phyloP scores from a whole-genome alignment of 2,113 vertebrate genomes.

The Urocolius indicus region DNA sequence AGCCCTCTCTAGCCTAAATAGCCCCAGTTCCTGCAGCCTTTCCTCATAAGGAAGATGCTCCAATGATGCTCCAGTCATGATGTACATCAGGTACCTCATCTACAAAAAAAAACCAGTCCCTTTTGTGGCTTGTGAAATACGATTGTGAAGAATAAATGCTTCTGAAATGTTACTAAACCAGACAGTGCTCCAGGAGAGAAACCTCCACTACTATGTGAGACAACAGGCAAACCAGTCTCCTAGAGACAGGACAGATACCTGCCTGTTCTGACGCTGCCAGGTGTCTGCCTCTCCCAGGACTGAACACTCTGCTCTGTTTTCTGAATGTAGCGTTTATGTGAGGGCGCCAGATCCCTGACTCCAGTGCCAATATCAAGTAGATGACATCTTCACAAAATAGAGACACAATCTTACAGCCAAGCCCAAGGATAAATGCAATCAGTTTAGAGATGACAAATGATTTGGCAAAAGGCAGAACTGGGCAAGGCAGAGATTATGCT shows the following conservation, averaged over 20 bases:
- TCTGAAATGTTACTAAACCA: not conserved
- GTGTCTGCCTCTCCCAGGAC: not conserved
- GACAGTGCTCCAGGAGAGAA: not conserved
- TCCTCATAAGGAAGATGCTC: too few relatives aligned
- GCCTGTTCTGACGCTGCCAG: not conserved
- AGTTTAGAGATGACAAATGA: not conserved
- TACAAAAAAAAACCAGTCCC: not conserved
- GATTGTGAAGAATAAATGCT: not conserved
- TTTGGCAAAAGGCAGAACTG: not conserved
- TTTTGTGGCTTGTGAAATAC: not conserved
- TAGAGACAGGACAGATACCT: not conserved
- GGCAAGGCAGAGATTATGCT: not conserved
- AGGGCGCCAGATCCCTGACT: not conserved
- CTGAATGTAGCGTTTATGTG: not conserved
- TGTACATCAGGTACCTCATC: not conserved
- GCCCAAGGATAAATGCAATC: slow-evolving; percentile 23
- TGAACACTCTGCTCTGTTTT: not conserved
- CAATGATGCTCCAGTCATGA: too few relatives aligned
- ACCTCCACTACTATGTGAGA: not conserved
- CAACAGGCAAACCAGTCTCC: not conserved
- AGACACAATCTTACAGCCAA: not conserved
- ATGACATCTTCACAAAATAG: not conserved
- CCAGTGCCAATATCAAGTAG: not conserved
- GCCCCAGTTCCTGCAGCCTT: too few relatives aligned
- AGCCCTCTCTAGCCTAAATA: too few relatives aligned